These are phyloP conservation scores for Neodiprion pinetum DNA, from an alignment of 1,140 invertebrate genomes.

Conservation along the genomic window DNA sequence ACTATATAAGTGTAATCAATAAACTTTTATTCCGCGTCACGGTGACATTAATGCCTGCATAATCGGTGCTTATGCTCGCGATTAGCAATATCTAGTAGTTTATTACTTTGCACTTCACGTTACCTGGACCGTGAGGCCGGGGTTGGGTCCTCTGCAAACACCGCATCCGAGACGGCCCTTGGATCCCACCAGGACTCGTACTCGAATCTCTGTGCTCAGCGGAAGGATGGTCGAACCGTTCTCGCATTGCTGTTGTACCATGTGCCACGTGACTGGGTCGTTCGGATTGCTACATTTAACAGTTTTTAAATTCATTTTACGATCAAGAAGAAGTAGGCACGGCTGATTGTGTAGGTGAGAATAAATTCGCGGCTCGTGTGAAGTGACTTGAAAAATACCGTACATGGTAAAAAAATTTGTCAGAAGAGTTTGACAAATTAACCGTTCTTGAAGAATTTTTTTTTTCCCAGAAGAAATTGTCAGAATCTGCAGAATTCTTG, in stretches of 20 bases:
- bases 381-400: conserved; percentile 17
- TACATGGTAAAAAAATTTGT: conserved; percentile 10
- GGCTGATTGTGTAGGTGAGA: not conserved
- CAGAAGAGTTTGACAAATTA: not conserved
- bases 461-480: too few relatives aligned
- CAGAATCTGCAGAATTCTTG: too few relatives aligned
- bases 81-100: too few relatives aligned
- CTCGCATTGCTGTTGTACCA: conserved; percentile 66
- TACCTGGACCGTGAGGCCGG: conserved; percentile 58
- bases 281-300: conserved; percentile 63
- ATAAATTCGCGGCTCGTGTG: not conserved
- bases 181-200: conserved; percentile 55
- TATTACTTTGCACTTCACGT: not conserved
- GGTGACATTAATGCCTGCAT: too few relatives aligned
- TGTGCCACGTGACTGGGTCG: conserved; percentile 80
- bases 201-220: conserved; percentile 49
- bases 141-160: conserved; percentile 55
- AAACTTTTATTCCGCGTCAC: too few relatives aligned
- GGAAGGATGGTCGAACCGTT: conserved; percentile 40
- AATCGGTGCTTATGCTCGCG: too few relatives aligned
- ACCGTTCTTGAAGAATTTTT: too few relatives aligned
- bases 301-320: not conserved
- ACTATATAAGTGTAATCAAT: too few relatives aligned
- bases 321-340: not conserved
- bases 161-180: conserved; percentile 58